Evolutionary conservation across 2,888 invertebrate species (phyloP).

Genomic region (Camponotus fellah): DNA sequence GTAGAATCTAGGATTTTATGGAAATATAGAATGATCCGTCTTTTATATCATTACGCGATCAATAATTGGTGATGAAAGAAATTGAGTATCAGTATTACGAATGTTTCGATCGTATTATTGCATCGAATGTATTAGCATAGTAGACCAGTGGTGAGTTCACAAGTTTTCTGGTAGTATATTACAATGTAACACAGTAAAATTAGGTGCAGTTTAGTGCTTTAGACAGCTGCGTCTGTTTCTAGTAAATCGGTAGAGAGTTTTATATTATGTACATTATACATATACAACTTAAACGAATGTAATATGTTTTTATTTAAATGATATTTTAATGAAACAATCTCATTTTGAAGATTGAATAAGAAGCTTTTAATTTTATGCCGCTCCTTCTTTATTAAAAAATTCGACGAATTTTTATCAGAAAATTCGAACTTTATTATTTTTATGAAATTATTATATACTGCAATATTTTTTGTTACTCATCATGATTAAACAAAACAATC

Average conservation of each 20-base stretch:
- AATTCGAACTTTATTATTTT: neutral
- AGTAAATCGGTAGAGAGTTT: constrained; percentile 58
- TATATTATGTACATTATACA: constrained; percentile 18
- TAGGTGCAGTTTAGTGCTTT: constrained; percentile 65
- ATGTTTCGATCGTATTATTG: constrained; percentile 57
- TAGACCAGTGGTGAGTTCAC: constrained; percentile 57
- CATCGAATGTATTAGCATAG: constrained; percentile 66
- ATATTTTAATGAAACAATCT: neutral
- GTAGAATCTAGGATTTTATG: constrained; percentile 27
- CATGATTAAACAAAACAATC: neutral
- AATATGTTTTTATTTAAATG: constrained; percentile 26
- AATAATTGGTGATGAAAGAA: neutral
- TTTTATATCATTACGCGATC: constrained; percentile 3
- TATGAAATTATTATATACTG: neutral
- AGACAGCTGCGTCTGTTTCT: constrained; percentile 57
- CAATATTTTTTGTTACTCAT: neutral
- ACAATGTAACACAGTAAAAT: constrained; percentile 36
- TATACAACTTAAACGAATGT: constrained; percentile 9
- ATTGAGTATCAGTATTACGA: neutral
- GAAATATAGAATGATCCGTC: constrained; percentile 31
- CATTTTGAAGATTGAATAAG: neutral
- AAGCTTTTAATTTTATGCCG: neutral
- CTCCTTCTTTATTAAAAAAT: neutral
- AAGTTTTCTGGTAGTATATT: constrained; percentile 52
- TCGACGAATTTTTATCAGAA: neutral